phyloP scores from a whole-genome alignment of 2,797 vertebrate species.

The Adrianichthys oophorus region DNA sequence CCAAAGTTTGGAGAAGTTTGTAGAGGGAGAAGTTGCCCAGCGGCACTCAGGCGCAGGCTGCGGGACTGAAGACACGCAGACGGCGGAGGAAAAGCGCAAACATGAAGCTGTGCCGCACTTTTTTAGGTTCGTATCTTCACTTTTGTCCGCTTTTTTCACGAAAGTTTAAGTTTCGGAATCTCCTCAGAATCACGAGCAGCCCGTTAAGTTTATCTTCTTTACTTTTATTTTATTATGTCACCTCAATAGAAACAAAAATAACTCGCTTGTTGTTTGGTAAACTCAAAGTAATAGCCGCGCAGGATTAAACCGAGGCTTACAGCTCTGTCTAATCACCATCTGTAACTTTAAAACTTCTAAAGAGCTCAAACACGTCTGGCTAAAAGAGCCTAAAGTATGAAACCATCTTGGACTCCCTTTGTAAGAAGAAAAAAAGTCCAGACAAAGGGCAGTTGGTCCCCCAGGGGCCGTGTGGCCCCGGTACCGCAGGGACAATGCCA shows the following conservation, averaged over 20 bases:
- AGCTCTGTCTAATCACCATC: slow-evolving; percentile 20
- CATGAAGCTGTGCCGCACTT: slow-evolving; percentile 91
- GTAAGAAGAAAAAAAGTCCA: slow-evolving; percentile 33
- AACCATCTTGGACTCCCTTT: neutral
- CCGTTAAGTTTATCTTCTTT: too few relatives aligned
- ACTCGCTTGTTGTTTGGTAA: too few relatives aligned
- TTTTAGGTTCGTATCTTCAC: slow-evolving; percentile 86
- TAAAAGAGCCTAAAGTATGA: slow-evolving; percentile 4
- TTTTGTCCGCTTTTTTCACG: too few relatives aligned
- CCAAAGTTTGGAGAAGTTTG: slow-evolving; percentile 82
- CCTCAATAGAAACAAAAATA: too few relatives aligned
- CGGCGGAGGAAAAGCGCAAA: slow-evolving; percentile 62
- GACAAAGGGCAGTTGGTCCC: slow-evolving; percentile 83
- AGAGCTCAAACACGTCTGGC: neutral
- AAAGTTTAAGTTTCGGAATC: too few relatives aligned
- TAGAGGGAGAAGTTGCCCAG: slow-evolving; percentile 70
- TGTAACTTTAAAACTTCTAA: slow-evolving; percentile 18
- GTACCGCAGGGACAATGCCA: slow-evolving; percentile 80
- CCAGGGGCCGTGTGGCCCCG: slow-evolving; percentile 68
- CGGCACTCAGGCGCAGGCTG: slow-evolving; percentile 52
- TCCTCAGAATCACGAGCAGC: too few relatives aligned
- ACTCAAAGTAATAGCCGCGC: neutral
- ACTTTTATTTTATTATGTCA: too few relatives aligned
- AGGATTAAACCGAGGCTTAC: slow-evolving; percentile 20
- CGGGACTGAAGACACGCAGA: slow-evolving; percentile 30